Base-by-base conservation (phyloP, 2,113 vertebrate species). In the Hystrix cristata region DNA sequence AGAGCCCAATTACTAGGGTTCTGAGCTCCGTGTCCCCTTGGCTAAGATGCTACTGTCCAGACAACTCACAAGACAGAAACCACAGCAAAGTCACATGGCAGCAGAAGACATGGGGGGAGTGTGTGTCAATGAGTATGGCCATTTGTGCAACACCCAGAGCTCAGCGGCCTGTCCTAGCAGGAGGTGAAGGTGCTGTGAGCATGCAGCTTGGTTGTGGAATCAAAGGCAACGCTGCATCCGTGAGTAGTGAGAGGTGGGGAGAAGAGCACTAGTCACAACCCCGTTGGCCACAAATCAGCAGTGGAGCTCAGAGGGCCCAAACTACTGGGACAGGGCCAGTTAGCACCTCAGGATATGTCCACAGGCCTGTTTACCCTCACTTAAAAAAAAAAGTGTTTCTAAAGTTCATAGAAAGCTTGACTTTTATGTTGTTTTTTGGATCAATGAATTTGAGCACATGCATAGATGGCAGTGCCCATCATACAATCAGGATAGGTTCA, bases 181-280 rank as follows among this genome's bases (percentile, higher is more conserved):
- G 9, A 4, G 60, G 38, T 5, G n/a, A 7, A 10, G 16, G 6
- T 0, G 0, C 0, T 6, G 3, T 25, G 21, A 13, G 80, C 4
- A 38, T 21, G 51, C 0, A 13, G 3, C 31, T 27, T 8, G 13
- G 21, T 67, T 13, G 60, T 31, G 57, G 64, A 27, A 25, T 48
- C 79, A 21, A 19, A 12, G 3, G 29, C 13, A 4, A 1, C 18
- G 48, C 15, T 43, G 60, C 60, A 6, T 67, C 19, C 10, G 1
- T 19, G 12, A 57, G 34, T 38, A 51, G 25, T 0, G 11, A 25
- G 51, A 51, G n/a, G 7, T 16, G 5, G n/a, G 23, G 38, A 2
- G 31, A 25, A 31, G 29, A 31, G 62, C 53, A 48, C 34, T 51
- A 23, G 8, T 5, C 1, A 14, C 31, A 43, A 59, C 27, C 25